These are phyloP conservation scores for Microctenopoma lineatum DNA, from an alignment of 2,797 vertebrate species.

Conservation along the genomic window DNA sequence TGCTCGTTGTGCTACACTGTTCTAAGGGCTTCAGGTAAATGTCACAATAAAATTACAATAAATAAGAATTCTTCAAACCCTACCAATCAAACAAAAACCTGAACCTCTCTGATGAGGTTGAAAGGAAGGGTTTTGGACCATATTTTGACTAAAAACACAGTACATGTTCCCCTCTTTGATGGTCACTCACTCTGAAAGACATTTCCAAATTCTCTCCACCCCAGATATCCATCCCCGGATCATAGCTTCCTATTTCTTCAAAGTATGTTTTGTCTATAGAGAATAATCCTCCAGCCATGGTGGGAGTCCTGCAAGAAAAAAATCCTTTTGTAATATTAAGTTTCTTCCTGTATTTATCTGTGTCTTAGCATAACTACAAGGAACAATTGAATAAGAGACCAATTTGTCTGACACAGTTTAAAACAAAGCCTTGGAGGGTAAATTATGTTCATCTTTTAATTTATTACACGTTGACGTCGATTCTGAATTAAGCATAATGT, in stretches of 20 bases:
- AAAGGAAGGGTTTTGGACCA: too few species aligned
- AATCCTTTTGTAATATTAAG: background rate
- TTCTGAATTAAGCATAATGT: constrained; percentile 48
- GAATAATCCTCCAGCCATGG: constrained; percentile 98
- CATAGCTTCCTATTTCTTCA: constrained; percentile 98
- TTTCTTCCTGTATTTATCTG: constrained; percentile 23
- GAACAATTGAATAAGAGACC: constrained; percentile 46
- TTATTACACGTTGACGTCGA: constrained; percentile 35
- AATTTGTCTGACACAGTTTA: constrained; percentile 56
- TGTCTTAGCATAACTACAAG: constrained; percentile 24
- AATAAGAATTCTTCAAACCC: too few species aligned
- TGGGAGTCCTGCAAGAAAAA: constrained; percentile 89
- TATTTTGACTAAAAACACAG: too few species aligned
- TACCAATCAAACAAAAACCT: too few species aligned
- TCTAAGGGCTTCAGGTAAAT: too few species aligned
- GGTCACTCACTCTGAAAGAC: constrained; percentile 94
- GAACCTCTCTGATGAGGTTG: too few species aligned
- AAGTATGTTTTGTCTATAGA: constrained; percentile 97
- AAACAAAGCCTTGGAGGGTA: constrained; percentile 54
- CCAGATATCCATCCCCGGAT: constrained; percentile 99
- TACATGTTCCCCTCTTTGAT: background rate
- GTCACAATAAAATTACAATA: too few species aligned
- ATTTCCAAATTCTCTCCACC: constrained; percentile 99
- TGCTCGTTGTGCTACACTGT: too few species aligned
- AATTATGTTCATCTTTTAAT: constrained; percentile 62